These are phyloP conservation scores for Callithrix jacchus DNA, from an alignment of 2,113 vertebrate species.

Conservation along the genomic window DNA sequence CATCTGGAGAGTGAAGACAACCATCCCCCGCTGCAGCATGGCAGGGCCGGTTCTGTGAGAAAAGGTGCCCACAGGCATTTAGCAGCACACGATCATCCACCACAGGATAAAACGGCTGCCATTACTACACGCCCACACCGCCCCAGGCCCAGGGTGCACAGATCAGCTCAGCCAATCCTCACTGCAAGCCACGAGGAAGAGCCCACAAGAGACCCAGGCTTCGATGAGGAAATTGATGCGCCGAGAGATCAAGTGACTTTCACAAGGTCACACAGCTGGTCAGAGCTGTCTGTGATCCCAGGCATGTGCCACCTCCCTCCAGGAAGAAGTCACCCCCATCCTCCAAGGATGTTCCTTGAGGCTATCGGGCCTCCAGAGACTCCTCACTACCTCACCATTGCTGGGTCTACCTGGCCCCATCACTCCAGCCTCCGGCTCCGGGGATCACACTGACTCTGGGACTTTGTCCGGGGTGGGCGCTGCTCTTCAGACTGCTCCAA, in stretches of 20 bases:
- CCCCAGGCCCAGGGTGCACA: rapidly evolving
- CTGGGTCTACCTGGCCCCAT: background rate
- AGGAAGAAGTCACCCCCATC: background rate
- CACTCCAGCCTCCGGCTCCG: rapidly evolving
- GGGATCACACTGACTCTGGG: background rate
- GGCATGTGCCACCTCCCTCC: background rate
- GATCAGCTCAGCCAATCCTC: background rate
- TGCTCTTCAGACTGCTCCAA: background rate
- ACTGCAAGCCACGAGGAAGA: background rate
- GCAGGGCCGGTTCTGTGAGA: background rate
- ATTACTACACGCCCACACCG: rapidly evolving
- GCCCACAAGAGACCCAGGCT: background rate
- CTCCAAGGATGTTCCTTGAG: background rate
- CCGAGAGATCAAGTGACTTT: background rate
- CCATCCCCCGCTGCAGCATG: background rate
- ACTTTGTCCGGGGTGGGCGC: background rate
- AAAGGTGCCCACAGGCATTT: rapidly evolving
- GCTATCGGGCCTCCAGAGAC: background rate
- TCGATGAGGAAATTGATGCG: background rate
- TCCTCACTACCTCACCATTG: rapidly evolving
- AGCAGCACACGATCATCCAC: rapidly evolving
- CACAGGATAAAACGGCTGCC: rapidly evolving
- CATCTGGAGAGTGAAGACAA: background rate
- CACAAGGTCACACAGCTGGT: background rate
- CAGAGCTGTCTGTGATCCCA: background rate